Evolutionary conservation across 2,888 invertebrate genomes (phyloP), one percentile per base, ranked within the genome.

Genomic region (Candidula unifasciata): DNA sequence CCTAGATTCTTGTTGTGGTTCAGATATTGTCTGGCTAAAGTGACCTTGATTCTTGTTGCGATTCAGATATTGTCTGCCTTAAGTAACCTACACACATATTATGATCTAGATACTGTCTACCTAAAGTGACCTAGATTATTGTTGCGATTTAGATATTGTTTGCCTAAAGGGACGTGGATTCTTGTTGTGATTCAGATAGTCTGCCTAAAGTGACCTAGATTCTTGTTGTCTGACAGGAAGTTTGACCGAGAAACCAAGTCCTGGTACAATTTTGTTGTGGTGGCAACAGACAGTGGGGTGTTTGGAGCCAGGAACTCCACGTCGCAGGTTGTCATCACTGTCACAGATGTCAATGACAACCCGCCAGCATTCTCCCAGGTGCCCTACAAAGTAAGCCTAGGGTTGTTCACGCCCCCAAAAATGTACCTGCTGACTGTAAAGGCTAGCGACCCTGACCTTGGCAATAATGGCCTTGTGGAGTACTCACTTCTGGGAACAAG

Each of bases 301-400:
- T 97, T 97, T 92, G 96, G 97, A 92, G 96, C 97, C 0, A 95
- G 97, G 68, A 97, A 96, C 0, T 96, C 96, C 90, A 96, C 96
- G 87, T 97, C 97, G 24, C 96, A 96, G 0, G 96, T 98, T 0
- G 96, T 96, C 93, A 96, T 99, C 73, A 96, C 95, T 30, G 95
- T 99, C 69, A 96, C 95, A 74, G 98, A 99, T 92, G 96, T 97
- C 16, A 99, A 99, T 93, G 98, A 99, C 93, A 98, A 99, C 92
- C 96, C 96, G 89, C 99, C 98, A 0, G 95, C 96, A 76, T 98
- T 98, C 93, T 95, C 96, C 30, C 95, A 96, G 91, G 97, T 97
- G 93, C 98, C 98, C 0, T 97, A 97, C 93, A 96, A 95, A 87
- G 96, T 96, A 83, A 96, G 96, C 91, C 96, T 98, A 1, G 95